phyloP scores from a whole-genome alignment of 2,888 invertebrate genomes.

The Callyntrura sp. region DNA sequence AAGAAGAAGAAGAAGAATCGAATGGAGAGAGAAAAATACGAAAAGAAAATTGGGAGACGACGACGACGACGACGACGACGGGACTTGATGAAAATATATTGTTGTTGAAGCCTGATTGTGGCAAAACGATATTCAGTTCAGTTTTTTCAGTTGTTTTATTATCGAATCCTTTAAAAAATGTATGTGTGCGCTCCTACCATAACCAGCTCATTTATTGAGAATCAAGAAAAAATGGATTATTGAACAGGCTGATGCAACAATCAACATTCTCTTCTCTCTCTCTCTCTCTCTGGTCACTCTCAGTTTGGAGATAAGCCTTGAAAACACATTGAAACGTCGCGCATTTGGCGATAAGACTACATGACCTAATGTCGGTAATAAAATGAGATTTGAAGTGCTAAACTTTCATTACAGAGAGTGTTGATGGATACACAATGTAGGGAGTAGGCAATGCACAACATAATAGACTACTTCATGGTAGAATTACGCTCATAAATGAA shows the following conservation, averaged over 20 bases:
- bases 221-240: neutral
- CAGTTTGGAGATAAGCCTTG: conserved; percentile 13
- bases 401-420: too few species aligned
- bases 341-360: neutral
- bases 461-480: too few species aligned
- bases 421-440: too few species aligned
- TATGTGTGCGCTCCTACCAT: too few species aligned
- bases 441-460: too few species aligned
- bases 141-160: neutral
- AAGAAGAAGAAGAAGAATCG: too few species aligned
- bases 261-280: neutral
- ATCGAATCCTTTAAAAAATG: neutral
- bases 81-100: neutral
- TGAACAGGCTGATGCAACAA: neutral
- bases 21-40: too few species aligned
- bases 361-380: neutral
- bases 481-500: too few species aligned
- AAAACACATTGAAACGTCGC: neutral
- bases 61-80: conserved; percentile 2
- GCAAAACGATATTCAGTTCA: neutral
- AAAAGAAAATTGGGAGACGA: conserved; percentile 13
- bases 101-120: neutral
- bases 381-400: too few species aligned
- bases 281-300: neutral
- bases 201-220: too few species aligned